These are phyloP conservation scores for Lamellibrachia luymesi DNA, from an alignment of 1,140 invertebrate species.

Conservation along the genomic window DNA sequence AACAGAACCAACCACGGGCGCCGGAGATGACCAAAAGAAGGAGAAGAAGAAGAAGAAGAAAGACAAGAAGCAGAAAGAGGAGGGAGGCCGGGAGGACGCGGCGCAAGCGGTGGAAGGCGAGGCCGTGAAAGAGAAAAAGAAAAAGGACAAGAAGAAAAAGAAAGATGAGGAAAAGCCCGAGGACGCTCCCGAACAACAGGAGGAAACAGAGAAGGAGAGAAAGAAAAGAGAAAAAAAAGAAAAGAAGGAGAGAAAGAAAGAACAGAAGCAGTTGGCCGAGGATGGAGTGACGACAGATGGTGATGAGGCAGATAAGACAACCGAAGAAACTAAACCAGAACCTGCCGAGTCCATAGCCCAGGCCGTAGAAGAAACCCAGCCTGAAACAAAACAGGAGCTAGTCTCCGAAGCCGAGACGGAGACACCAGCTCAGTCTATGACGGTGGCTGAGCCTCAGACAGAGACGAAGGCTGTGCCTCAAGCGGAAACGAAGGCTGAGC, in stretches of 20 bases:
- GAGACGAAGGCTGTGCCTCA: too few relatives aligned
- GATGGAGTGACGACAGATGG: neutral
- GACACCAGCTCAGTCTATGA: too few relatives aligned
- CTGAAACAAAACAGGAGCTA: neutral
- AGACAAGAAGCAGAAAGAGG: neutral
- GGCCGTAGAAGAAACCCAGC: neutral
- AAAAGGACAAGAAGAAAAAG: conserved; percentile 1
- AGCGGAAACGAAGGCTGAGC: too few relatives aligned
- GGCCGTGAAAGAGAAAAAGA: neutral
- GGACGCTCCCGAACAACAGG: neutral
- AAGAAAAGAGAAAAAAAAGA: neutral
- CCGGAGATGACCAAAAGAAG: neutral
- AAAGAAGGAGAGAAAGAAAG: neutral
- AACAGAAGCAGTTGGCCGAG: neutral
- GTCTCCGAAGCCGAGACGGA: neutral
- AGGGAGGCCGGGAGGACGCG: neutral
- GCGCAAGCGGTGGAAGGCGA: neutral
- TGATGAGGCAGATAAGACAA: neutral
- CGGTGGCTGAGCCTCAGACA: too few relatives aligned
- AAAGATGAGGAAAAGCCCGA: neutral
- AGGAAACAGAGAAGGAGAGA: neutral
- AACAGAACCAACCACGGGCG: neutral
- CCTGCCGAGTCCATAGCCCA: neutral
- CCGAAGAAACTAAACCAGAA: neutral
- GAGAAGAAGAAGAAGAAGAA: neutral